phyloP scores from a whole-genome alignment of 2,113 vertebrate species.

The Opisthocomus hoazin region DNA sequence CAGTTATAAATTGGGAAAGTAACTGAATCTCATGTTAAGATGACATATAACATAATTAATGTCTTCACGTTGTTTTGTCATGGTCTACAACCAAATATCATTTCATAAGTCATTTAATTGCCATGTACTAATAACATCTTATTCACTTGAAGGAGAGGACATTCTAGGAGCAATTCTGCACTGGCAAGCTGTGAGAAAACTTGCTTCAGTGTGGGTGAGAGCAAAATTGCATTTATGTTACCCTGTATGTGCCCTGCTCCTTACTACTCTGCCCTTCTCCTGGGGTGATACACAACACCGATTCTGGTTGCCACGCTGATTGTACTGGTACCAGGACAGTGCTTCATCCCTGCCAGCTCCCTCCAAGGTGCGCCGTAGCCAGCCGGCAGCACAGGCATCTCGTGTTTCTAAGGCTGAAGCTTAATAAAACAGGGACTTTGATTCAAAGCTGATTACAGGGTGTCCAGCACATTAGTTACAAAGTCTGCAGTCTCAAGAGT shows the following conservation, averaged over 20 bases:
- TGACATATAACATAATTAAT: not conserved
- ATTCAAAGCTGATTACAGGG: not conserved
- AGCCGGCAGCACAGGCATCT: not conserved
- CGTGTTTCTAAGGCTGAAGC: not conserved
- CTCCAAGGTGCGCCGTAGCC: rapidly evolving
- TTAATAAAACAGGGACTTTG: not conserved
- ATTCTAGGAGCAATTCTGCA: not conserved
- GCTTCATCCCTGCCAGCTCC: not conserved
- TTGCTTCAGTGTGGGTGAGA: not conserved
- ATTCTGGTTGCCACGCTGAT: not conserved
- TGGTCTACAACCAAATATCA: not conserved
- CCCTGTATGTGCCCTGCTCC: rapidly evolving
- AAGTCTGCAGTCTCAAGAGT: not conserved
- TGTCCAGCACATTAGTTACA: rapidly evolving
- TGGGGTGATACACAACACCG: not conserved
- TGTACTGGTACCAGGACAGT: too few species aligned
- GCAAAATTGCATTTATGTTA: not conserved
- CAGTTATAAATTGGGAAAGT: not conserved
- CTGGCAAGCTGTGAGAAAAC: not conserved
- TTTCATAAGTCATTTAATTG: not conserved
- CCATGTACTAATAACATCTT: not conserved
- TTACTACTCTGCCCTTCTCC: not conserved
- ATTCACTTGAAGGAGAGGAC: not conserved
- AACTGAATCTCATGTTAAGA: not conserved
- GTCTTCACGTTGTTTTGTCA: not conserved